These are phyloP conservation scores for Astreopora myriophthalma DNA, from an alignment of 64 coral and sea anemone species.

Conservation along the genomic window DNA sequence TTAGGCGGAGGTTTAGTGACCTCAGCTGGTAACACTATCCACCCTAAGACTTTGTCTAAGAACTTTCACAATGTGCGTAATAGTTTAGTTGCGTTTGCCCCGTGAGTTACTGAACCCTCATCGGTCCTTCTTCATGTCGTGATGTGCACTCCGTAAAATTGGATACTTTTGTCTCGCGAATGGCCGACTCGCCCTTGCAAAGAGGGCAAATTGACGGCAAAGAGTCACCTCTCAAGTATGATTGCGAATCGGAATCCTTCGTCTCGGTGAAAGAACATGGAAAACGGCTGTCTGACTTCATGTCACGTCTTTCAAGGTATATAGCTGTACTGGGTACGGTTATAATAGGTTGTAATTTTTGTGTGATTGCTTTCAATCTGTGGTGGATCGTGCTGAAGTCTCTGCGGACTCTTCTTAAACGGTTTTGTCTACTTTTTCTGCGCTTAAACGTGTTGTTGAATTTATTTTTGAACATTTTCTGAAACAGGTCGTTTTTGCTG, in stretches of 20 bases:
- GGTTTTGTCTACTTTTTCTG: not conserved
- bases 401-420: not conserved
- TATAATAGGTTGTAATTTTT: not conserved
- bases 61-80: not conserved
- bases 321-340: not conserved
- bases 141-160: not conserved
- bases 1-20: conserved; percentile 27
- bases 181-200: conserved; percentile 25
- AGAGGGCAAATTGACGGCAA: conserved; percentile 54
- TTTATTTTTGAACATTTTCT: not conserved
- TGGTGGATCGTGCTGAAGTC: not conserved
- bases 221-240: conserved; percentile 29
- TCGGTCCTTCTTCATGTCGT: not conserved
- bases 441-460: not conserved
- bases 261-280: not conserved
- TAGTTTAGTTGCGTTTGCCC: not conserved
- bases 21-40: conserved; percentile 32
- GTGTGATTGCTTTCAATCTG: not conserved
- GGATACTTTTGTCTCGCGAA: not conserved
- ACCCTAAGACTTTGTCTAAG: not conserved
- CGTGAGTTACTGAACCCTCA: not conserved
- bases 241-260: conserved; percentile 28
- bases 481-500: not conserved
- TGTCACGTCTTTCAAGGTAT: conserved; percentile 37
- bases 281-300: conserved; percentile 23